A percentile compares a stretch with the other conserved stretches of the same genome.
phyloP scores from a whole-genome alignment of 2,113 vertebrate species.

The Rhabdornis inornatus region DNA sequence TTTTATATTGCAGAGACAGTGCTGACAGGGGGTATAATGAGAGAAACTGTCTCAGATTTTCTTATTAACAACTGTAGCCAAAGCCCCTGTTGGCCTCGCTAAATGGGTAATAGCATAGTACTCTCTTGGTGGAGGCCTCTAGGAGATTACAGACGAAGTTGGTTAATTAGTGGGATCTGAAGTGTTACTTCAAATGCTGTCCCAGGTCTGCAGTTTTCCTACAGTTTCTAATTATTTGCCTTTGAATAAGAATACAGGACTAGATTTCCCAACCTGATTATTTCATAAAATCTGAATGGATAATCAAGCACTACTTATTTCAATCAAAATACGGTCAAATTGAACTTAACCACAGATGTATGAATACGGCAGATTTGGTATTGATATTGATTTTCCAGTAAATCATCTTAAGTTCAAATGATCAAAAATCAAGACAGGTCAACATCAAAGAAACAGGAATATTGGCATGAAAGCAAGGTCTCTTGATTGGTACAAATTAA shows the following conservation, averaged over 20 bases:
- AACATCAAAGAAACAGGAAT: slow-evolving; percentile 82
- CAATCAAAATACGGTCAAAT: slow-evolving; percentile 78
- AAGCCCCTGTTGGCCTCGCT: slow-evolving; percentile 73
- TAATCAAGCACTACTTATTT: slow-evolving; percentile 80
- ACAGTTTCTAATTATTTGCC: slow-evolving; percentile 77
- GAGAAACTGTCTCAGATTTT: slow-evolving; percentile 79
- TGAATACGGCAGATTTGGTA: slow-evolving; percentile 76
- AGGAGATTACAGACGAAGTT: slow-evolving; percentile 77
- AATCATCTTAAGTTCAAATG: slow-evolving; percentile 83
- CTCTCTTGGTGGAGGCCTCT: slow-evolving; percentile 72
- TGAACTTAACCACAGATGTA: slow-evolving; percentile 75
- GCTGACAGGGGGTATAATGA: slow-evolving; percentile 81
- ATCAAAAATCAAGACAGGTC: slow-evolving; percentile 85
- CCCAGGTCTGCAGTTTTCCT: slow-evolving; percentile 72
- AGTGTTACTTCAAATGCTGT: slow-evolving; percentile 75
- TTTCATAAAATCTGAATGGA: slow-evolving; percentile 74
- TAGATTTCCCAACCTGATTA: slow-evolving; percentile 74
- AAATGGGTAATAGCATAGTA: slow-evolving; percentile 78
- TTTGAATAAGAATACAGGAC: slow-evolving; percentile 75
- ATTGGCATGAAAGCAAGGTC: slow-evolving; percentile 82
- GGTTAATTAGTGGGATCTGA: slow-evolving; percentile 81
- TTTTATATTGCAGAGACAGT: slow-evolving; percentile 72
- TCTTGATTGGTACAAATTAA: slow-evolving; percentile 83
- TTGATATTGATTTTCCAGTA: slow-evolving; percentile 85
- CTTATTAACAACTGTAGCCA: slow-evolving; percentile 80